phyloP scores from a whole-genome alignment of 2,888 invertebrate species.

The Polymixis lichenea region DNA sequence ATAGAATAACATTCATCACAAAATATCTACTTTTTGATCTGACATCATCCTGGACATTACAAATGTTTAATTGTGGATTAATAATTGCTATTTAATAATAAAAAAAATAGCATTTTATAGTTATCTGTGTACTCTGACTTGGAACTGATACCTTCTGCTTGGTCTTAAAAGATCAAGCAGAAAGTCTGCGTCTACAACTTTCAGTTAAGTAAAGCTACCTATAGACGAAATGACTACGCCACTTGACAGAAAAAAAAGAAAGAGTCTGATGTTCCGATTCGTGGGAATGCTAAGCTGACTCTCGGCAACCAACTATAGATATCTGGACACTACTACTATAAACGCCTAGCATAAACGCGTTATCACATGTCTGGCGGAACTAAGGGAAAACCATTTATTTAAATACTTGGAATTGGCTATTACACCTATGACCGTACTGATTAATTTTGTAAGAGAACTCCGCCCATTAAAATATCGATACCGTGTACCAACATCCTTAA shows the following conservation, averaged over 20 bases:
- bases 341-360: background rate
- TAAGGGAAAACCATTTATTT: slow-evolving; percentile 12
- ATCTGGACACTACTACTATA: background rate
- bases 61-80: too few species aligned
- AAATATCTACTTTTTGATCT: too few species aligned
- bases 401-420: slow-evolving; percentile 13
- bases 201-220: background rate
- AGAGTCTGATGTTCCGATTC: background rate
- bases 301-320: background rate
- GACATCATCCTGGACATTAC: background rate
- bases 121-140: background rate
- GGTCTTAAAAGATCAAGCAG: background rate
- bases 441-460: slow-evolving; percentile 39
- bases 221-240: background rate
- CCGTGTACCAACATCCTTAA: slow-evolving; percentile 61
- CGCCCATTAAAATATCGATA: slow-evolving; percentile 50
- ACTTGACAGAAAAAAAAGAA: background rate
- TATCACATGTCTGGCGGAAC: background rate
- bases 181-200: background rate
- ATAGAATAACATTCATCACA: too few species aligned
- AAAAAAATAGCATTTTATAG: background rate
- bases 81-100: too few species aligned
- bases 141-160: background rate
- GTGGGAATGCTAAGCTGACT: too few species aligned
- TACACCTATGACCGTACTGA: slow-evolving; percentile 38